These are phyloP conservation scores for Aegithalos caudatus DNA, from an alignment of 2,113 vertebrate genomes.

Conservation along the genomic window DNA sequence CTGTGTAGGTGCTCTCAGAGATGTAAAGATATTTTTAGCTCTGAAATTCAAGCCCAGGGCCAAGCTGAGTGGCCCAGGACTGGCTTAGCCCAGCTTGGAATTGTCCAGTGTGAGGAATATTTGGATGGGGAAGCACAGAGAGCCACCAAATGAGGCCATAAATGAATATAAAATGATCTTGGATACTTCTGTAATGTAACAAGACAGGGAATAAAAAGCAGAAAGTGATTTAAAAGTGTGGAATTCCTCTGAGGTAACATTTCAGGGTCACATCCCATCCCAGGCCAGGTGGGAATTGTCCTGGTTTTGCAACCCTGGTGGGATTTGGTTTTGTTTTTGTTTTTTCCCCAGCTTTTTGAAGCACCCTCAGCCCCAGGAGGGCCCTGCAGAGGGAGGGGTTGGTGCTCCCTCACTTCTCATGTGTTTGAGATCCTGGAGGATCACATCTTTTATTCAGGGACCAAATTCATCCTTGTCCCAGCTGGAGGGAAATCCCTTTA, in stretches of 20 bases:
- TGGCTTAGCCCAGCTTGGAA: not conserved
- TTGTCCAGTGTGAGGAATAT: not conserved
- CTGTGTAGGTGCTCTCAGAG: no score
- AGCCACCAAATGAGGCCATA: not conserved
- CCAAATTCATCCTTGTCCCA: not conserved
- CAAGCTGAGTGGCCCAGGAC: fast-evolving
- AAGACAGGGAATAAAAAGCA: not conserved
- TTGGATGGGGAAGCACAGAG: not conserved
- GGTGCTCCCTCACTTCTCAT: not conserved
- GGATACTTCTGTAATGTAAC: not conserved
- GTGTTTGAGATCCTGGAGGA: not conserved
- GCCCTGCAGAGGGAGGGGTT: not conserved
- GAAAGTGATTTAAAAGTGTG: not conserved
- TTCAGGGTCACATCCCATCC: not conserved
- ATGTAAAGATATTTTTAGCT: not conserved
- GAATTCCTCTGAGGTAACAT: not conserved
- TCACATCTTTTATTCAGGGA: not conserved
- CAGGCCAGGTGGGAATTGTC: not conserved
- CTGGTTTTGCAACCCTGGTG: not conserved
- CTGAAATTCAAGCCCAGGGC: not conserved
- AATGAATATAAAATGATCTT: not conserved
- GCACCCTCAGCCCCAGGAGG: not conserved
- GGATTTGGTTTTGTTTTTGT: not conserved
- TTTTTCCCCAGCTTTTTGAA: not conserved
- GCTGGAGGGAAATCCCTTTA: not conserved